Evolutionary conservation across 92 coral and sea anemone genomes (phyloP), one percentile per base, ranked within the genome.

Genomic region (Meandrina meandrites): DNA sequence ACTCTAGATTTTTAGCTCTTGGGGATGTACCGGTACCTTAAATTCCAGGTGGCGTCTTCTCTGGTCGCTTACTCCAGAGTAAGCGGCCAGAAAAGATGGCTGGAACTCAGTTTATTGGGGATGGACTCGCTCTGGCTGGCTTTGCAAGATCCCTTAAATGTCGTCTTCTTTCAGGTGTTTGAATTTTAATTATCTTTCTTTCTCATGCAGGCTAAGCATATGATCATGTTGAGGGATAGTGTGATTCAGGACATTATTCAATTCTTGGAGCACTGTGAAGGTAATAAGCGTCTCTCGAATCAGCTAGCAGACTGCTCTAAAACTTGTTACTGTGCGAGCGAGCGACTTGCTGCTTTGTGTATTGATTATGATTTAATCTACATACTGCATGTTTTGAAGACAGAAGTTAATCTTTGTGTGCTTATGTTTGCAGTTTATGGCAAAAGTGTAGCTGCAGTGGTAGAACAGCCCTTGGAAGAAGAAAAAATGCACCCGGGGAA

Each of bases 231-330:
- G 37, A 90, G 98, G 50, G 99, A 97, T 79, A 97, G 93, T 45
- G 98, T 97, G 32, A 93, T 94, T 16, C 98, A 93, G 78, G 99
- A 97, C 47, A 95, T 97, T 0, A 88, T 97, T 53, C 99, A 97
- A 88, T 97, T 97, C 64, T 78, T 97, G 88, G 99, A 97, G 64
- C 99, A 97, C 82, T 97, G 99, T 74, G 99, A 97, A 91, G 92
- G 99, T 97, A n/a, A n/a, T n/a, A 94, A 27, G 88, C 27, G 68
- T 60, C 68, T 60, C 64, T 13, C 8, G 19, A 57, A 2, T 57
- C 64, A 0, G 64, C 7, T 24, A 57, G 17, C 24, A 57, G 24
- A 57, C 64, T 19, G 0, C n/a, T 17, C 24, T 19, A 4, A 56
- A 57, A 57, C 0, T 57, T 57, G 8, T 57, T 3, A 28, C 3